Evolutionary conservation across 37 sponge, comb jelly and placozoan species (phyloP).

Genomic region (Amphimedon queenslandica): DNA sequence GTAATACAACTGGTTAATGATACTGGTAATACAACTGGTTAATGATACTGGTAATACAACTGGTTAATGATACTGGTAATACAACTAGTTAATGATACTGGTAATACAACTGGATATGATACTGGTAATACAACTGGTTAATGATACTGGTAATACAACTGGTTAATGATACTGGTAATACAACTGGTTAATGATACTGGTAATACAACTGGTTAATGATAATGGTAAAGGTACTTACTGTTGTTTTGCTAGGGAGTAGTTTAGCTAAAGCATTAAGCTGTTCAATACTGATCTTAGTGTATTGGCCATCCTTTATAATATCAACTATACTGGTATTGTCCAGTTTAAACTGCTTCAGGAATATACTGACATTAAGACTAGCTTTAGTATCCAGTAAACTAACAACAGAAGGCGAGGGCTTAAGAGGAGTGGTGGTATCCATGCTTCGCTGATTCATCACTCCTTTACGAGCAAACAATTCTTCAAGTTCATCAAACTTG

Average conservation of each 20-base stretch:
- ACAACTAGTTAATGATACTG: too few species aligned
- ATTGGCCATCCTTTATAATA: slow-evolving; percentile 56
- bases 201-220: not conserved
- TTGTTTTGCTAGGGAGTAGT: slow-evolving; percentile 56
- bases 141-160: too few species aligned
- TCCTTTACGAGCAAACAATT: slow-evolving; percentile 52
- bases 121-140: too few species aligned
- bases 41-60: too few species aligned
- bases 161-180: too few species aligned
- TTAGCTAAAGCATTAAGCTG: slow-evolving; percentile 68
- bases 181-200: too few species aligned
- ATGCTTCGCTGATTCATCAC: slow-evolving; percentile 33
- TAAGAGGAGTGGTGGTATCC: too few species aligned
- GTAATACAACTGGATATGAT: too few species aligned
- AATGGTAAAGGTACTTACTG: slow-evolving; percentile 1
- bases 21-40: too few species aligned
- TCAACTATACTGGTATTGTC: slow-evolving; percentile 35
- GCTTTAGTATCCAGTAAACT: slow-evolving; percentile 74
- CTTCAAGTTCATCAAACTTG: slow-evolving; percentile 32
- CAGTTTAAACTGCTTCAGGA: slow-evolving; percentile 88
- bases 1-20: too few species aligned
- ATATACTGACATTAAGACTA: slow-evolving; percentile 88
- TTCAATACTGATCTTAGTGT: slow-evolving; percentile 50
- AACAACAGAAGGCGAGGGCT: too few species aligned
- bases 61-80: too few species aligned